phyloP scores from a whole-genome alignment of 2,797 vertebrate genomes.

The Poecilia wingei region DNA sequence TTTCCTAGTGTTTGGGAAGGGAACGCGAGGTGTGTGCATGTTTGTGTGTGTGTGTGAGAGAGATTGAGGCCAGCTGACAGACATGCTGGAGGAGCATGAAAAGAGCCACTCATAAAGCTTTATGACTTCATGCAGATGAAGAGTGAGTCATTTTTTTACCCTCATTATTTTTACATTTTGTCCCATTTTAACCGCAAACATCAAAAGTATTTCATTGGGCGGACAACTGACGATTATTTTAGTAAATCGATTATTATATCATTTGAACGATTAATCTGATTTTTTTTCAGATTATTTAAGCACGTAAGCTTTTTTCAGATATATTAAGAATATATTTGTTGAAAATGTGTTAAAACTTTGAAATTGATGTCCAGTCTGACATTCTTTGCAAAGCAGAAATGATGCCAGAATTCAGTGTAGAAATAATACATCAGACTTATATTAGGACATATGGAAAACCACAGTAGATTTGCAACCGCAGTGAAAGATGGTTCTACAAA shows the following conservation, averaged over 20 bases:
- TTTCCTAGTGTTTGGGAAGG: background rate
- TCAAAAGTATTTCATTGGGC: no score
- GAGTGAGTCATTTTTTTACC: background rate
- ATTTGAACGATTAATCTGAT: no score
- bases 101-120: background rate
- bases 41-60: no score
- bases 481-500: background rate
- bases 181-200: no score
- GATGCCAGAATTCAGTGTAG: background rate
- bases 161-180: no score
- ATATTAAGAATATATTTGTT: background rate
- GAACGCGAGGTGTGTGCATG: background rate
- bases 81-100: background rate
- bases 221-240: no score
- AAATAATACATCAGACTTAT: background rate
- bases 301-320: no score
- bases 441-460: background rate
- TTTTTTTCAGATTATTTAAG: no score
- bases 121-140: background rate
- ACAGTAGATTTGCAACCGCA: background rate
- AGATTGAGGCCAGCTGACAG: constrained; percentile 1
- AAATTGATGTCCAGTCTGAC: background rate
- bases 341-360: background rate
- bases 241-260: no score
- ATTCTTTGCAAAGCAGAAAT: background rate